A percentile compares a stretch with the other conserved stretches of the same genome.
Evolutionary conservation across 2,113 vertebrate species (phyloP).

Genomic region (Erinaceus europaeus): DNA sequence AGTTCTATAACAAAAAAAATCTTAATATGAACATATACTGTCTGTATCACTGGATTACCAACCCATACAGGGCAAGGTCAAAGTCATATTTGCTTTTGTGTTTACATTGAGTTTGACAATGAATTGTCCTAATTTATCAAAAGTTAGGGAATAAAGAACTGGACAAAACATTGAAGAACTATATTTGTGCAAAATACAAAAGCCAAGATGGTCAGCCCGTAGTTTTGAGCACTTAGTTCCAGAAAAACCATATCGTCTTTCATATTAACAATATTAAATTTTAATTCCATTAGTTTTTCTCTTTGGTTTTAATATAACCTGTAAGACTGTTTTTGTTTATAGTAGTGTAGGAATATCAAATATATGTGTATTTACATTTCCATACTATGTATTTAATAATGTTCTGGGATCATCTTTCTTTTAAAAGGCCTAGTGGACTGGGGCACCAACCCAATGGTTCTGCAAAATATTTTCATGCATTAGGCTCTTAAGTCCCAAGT

Average conservation of each 20-base stretch:
- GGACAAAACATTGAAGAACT: neutral
- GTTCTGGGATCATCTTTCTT: neutral
- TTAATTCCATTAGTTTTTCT: neutral
- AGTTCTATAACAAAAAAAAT: too few relatives aligned
- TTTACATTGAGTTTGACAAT: neutral
- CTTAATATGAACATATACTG: neutral
- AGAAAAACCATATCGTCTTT: neutral
- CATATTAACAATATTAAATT: neutral
- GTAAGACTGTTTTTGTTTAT: neutral
- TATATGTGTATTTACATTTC: neutral
- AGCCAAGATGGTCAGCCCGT: neutral
- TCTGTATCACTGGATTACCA: neutral
- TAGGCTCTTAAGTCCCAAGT: too few relatives aligned
- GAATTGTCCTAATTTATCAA: neutral
- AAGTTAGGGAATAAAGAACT: neutral
- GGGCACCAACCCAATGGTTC: too few relatives aligned
- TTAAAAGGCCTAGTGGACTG: neutral
- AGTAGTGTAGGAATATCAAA: neutral
- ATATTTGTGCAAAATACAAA: neutral
- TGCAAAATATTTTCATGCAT: too few relatives aligned
- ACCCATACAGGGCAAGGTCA: neutral
- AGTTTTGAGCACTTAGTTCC: neutral
- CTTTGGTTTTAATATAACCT: constrained; percentile 1
- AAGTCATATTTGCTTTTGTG: neutral
- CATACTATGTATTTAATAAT: neutral